Percentiles rank a stretch among this genome's conserved stretches.
phyloP scores from a whole-genome alignment of 2,797 vertebrate genomes.

The Poeciliopsis presidionis region DNA sequence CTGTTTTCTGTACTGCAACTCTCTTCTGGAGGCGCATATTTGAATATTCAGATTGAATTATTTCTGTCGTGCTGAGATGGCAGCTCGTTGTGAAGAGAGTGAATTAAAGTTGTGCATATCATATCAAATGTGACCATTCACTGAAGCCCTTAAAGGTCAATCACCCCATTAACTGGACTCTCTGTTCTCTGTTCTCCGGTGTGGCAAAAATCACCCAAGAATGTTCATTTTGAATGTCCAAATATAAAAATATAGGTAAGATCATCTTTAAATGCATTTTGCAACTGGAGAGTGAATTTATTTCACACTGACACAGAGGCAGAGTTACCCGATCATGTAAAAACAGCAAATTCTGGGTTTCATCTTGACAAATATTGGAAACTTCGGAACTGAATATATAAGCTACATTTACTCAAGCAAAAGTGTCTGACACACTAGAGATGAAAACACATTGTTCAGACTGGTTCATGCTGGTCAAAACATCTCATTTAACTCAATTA shows the following conservation, averaged over 20 bases:
- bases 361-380: not conserved
- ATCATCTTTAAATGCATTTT: not conserved
- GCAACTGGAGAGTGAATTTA: not conserved
- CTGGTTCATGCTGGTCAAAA: not conserved
- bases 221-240: not conserved
- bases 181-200: constrained; percentile 1
- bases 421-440: not conserved
- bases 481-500: constrained; percentile 1
- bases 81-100: constrained; percentile 8
- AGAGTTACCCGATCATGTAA: not conserved
- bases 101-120: not conserved
- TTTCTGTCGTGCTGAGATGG: not conserved
- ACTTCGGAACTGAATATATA: not conserved
- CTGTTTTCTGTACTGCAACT: constrained; percentile 45
- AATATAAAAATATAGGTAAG: not conserved
- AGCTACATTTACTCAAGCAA: not conserved
- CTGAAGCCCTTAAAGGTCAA: not conserved
- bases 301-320: not conserved
- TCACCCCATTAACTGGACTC: not conserved
- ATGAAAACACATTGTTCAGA: not conserved
- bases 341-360: not conserved
- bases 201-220: not conserved
- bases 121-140: not conserved
- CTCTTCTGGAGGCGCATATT: constrained; percentile 1
- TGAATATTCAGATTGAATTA: constrained; percentile 13